These are phyloP conservation scores for Drosophila formosana DNA, from an alignment of 2,888 invertebrate species.

Conservation along the genomic window DNA sequence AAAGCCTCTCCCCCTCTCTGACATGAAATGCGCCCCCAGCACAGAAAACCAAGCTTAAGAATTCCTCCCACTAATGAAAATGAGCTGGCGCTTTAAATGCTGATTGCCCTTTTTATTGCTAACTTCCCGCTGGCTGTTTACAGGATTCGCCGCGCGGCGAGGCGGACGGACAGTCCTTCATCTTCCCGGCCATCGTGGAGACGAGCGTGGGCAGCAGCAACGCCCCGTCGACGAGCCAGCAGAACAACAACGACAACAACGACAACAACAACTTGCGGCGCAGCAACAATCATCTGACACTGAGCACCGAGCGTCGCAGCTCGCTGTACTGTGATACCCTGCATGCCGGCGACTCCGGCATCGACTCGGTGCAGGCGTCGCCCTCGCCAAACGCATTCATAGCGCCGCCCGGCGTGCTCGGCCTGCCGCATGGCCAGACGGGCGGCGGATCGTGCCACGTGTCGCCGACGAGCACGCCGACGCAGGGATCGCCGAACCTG, in stretches of 20 bases:
- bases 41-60: constrained; percentile 51
- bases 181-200: constrained; percentile 87
- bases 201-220: constrained; percentile 78
- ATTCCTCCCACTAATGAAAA: constrained; percentile 15
- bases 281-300: constrained; percentile 67
- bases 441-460: constrained; percentile 83
- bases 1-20: background rate
- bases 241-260: constrained; percentile 43
- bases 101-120: constrained; percentile 25
- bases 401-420: constrained; percentile 82
- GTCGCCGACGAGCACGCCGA: constrained; percentile 84
- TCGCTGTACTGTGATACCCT: constrained; percentile 86
- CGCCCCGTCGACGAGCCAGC: constrained; percentile 48
- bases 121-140: constrained; percentile 46
- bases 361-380: constrained; percentile 90
- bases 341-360: constrained; percentile 89
- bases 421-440: constrained; percentile 62
- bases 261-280: constrained; percentile 46
- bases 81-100: constrained; percentile 3
- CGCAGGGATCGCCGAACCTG: constrained; percentile 84
- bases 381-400: constrained; percentile 86
- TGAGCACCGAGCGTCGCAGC: constrained; percentile 78
- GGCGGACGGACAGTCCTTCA: constrained; percentile 89
- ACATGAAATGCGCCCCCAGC: constrained; percentile 43
- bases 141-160: constrained; percentile 89